Base-by-base conservation (phyloP, 2,797 vertebrate genomes). In the Melopsittacus undulatus region DNA sequence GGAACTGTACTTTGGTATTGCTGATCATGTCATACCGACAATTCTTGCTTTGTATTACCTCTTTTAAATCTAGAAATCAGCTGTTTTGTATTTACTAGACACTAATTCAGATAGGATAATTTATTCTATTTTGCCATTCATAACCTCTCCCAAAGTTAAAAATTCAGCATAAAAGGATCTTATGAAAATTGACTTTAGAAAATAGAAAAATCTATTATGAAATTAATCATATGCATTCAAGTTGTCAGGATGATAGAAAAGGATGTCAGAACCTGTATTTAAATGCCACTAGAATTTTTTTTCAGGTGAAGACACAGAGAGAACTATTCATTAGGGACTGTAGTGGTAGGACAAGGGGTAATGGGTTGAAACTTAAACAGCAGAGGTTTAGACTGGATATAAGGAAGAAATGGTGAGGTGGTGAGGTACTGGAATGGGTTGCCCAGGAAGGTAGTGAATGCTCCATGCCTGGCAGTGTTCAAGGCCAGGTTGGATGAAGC, bases 301-400 rank as follows among this genome's bases (percentile, higher is more conserved):
- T 49, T 63, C 54, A 70, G 89, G 70, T 92, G 93, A 83, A 90
- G 84, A 67, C 57, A 46, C 72, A 83, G 94, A 96, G 83, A 77
- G 46, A 89, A 48, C 82, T 36, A 36, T 36, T 36, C 36, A 36
- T 36, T 36, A 36, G 36, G 36, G 36, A 36, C 36, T 36, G 36
- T 36, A 36, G 36, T 36, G 36, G 36, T 36, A 36, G 36, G 36
- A 36, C 36, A 36, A 36, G 36, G 36, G 36, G 36, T 36, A 36
- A 36, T 36, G 36, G 36, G 36, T 36, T 36, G 36, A 36, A 36
- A 36, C 36, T 36, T 36, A 36, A 36, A 36, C 36, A 36, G 36
- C 36, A 36, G 36, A 36, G 36, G 36, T 36, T 36, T 36, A 36
- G 36, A 36, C 36, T 36, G 36, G 36, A 36, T 36, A 36, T 36